Percentiles rank a stretch among this genome's conserved stretches.
phyloP scores from a whole-genome alignment of 1,140 invertebrate species.

The Neodiprion pinetum region DNA sequence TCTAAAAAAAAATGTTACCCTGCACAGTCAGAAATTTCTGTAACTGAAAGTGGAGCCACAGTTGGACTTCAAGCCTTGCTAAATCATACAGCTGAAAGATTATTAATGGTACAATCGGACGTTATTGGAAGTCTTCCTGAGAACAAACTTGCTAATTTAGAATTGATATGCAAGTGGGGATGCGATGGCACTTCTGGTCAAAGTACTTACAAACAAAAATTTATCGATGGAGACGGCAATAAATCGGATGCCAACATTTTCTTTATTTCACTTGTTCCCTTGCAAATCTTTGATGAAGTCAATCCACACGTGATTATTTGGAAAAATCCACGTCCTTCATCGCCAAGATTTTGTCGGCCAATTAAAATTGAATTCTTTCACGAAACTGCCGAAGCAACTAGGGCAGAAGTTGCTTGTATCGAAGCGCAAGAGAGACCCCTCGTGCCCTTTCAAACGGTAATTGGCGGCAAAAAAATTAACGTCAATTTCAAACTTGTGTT shows the following conservation, averaged over 20 bases:
- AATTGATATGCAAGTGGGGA: neutral
- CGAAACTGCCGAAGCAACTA: neutral
- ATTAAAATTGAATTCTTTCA: neutral
- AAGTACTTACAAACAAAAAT: too few species aligned
- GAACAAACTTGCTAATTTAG: neutral
- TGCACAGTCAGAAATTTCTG: neutral
- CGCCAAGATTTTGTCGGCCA: too few species aligned
- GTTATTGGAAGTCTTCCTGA: neutral
- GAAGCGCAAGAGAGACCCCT: conserved; percentile 8
- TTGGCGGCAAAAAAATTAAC: neutral
- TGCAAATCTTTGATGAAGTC: too few species aligned
- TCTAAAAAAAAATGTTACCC: neutral
- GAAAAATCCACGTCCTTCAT: too few species aligned
- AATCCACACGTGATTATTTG: too few species aligned
- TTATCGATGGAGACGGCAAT: neutral
- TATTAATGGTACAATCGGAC: neutral
- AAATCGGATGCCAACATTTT: too few species aligned
- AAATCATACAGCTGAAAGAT: neutral
- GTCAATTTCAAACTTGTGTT: neutral
- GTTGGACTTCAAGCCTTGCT: neutral
- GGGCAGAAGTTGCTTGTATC: neutral
- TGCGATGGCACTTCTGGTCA: too few species aligned
- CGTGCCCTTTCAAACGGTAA: neutral
- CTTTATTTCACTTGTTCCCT: too few species aligned
- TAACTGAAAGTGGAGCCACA: neutral